Conservation (phyloP, 2,113 vertebrate species). For the Lepus timidus region DNA sequence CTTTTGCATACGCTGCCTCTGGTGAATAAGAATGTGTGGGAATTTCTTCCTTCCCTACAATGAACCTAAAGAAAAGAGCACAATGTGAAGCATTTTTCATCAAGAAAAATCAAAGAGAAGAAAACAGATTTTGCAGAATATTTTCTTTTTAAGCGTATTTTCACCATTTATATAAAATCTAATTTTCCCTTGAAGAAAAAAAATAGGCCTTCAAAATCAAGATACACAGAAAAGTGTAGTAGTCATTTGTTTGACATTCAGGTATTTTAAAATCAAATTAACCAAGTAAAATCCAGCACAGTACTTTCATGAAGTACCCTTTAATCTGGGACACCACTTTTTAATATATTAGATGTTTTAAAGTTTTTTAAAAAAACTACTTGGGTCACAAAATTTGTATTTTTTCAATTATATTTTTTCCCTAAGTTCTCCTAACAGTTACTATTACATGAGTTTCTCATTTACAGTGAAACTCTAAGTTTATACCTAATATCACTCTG, state of each 20-base stretch:
- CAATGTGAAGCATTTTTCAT: constrained; percentile 19
- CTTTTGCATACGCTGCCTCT: constrained; percentile 86
- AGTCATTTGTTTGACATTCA: constrained; percentile 4
- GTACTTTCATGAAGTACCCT: background rate
- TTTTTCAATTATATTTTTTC: background rate
- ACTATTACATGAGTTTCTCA: constrained; percentile 33
- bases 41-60: constrained; percentile 98
- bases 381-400: background rate
- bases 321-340: background rate
- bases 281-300: background rate
- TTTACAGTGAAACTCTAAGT: background rate
- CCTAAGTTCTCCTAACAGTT: constrained; percentile 17
- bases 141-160: constrained; percentile 52
- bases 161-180: constrained; percentile 35
- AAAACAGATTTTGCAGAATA: background rate
- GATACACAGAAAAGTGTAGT: constrained; percentile 14
- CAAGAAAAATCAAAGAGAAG: constrained; percentile 16
- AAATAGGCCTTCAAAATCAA: constrained; percentile 17
- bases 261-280: constrained; percentile 46
- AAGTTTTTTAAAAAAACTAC: constrained; percentile 17
- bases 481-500: background rate
- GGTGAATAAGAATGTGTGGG: constrained; percentile 91
- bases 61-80: constrained; percentile 90
- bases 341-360: background rate
- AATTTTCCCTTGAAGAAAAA: constrained; percentile 49